A percentile compares a stretch with the other conserved stretches of the same genome.
These are phyloP conservation scores for Mythimna albipuncta DNA, from an alignment of 2,888 invertebrate species.

Conservation along the genomic window DNA sequence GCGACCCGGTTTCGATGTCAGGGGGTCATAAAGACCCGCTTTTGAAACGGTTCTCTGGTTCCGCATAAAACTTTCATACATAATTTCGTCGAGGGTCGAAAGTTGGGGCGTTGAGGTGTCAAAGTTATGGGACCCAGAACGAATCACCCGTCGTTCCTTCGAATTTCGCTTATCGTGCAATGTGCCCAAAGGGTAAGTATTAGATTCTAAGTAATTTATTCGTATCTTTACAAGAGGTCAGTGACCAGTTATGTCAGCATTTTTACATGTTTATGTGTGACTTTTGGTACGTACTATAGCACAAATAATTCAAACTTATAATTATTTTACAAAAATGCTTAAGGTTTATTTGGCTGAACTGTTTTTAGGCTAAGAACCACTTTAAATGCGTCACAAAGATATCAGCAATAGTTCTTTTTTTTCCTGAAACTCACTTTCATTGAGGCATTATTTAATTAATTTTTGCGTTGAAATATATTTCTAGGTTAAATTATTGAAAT, in stretches of 20 bases:
- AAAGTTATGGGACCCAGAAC: slow-evolving; percentile 37
- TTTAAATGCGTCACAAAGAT: too few relatives aligned
- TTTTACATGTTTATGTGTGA: background rate
- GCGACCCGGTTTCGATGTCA: slow-evolving; percentile 30
- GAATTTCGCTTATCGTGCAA: slow-evolving; percentile 39
- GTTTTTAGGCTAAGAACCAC: too few relatives aligned
- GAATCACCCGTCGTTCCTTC: slow-evolving; percentile 29
- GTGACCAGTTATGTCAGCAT: background rate
- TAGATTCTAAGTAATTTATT: slow-evolving; percentile 41
- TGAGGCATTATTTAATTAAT: too few relatives aligned
- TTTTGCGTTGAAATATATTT: too few relatives aligned
- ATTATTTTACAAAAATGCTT: too few relatives aligned
- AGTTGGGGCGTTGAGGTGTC: slow-evolving; percentile 43
- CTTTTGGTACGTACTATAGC: background rate
- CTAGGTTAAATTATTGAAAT: too few relatives aligned
- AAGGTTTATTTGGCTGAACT: too few relatives aligned
- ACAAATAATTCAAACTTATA: too few relatives aligned
- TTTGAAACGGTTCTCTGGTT: slow-evolving; percentile 43
- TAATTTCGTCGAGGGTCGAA: slow-evolving; percentile 47
- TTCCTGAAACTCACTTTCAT: too few relatives aligned
- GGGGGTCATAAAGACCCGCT: slow-evolving; percentile 32
- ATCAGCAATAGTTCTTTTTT: too few relatives aligned
- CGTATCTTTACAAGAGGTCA: slow-evolving; percentile 10
- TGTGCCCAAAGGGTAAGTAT: slow-evolving; percentile 20
- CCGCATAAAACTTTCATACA: slow-evolving; percentile 56